Conservation (phyloP, 1,140 invertebrate genomes). For the Leptopilina boulardi region DNA sequence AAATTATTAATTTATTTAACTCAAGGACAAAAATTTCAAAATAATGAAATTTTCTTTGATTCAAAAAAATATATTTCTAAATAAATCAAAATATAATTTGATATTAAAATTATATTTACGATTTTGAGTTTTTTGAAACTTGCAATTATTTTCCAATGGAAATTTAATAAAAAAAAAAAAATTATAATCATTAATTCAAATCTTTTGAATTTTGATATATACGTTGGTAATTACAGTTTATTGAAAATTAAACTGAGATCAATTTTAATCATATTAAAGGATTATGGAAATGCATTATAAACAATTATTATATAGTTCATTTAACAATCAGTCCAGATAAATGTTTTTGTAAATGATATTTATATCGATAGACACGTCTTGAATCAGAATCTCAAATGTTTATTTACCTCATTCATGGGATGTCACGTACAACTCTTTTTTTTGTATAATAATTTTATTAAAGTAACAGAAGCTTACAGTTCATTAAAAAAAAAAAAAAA, state of each 20-base stretch:
- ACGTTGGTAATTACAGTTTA: slow-evolving; percentile 3
- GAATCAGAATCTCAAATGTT: slow-evolving; percentile 18
- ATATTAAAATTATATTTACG: too few species aligned
- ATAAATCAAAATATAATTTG: too few species aligned
- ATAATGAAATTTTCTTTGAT: too few species aligned
- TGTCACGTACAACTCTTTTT: slow-evolving; percentile 15
- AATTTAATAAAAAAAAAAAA: neutral
- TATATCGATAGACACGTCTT: slow-evolving; percentile 20
- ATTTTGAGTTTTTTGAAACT: too few species aligned
- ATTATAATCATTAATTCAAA: neutral
- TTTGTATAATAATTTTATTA: neutral
- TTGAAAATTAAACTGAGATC: neutral
- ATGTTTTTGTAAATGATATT: slow-evolving; percentile 1
- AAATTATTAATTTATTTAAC: too few species aligned
- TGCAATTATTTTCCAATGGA: too few species aligned
- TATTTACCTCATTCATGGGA: slow-evolving; percentile 2
- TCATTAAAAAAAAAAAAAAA: neutral
- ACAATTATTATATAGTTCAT: neutral
- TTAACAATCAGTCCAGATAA: neutral
- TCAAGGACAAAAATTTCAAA: too few species aligned
- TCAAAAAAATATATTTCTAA: too few species aligned
- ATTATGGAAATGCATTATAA: neutral
- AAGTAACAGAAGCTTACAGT: slow-evolving; percentile 2
- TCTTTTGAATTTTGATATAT: neutral
- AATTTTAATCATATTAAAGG: neutral